Percentiles rank a stretch among this genome's conserved stretches.
These are phyloP conservation scores for Betta splendens DNA, from an alignment of 2,797 vertebrate species.

Conservation along the genomic window DNA sequence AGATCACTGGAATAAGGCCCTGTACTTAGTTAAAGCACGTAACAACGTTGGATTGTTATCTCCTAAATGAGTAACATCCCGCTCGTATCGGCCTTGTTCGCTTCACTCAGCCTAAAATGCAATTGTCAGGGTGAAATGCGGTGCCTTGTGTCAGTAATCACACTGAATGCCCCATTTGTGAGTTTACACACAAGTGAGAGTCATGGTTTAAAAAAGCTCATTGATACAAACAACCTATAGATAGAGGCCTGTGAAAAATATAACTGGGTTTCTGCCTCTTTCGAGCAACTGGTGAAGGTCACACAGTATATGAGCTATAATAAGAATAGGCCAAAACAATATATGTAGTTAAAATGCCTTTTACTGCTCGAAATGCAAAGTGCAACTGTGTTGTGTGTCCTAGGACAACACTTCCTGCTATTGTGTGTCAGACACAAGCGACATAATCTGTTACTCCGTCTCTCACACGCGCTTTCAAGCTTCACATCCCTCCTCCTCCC, in stretches of 20 bases:
- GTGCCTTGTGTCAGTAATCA: constrained; percentile 53
- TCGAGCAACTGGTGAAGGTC: background rate
- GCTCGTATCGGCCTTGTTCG: constrained; percentile 36
- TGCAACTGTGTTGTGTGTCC: constrained; percentile 54
- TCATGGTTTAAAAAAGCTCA: constrained; percentile 14
- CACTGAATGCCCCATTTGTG: constrained; percentile 54
- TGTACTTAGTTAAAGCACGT: background rate
- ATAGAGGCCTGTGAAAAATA: constrained; percentile 27
- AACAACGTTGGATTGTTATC: constrained; percentile 7
- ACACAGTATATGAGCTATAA: too few relatives aligned
- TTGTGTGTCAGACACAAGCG: constrained; percentile 67
- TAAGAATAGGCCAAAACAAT: too few relatives aligned
- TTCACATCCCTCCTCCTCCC: constrained; percentile 25
- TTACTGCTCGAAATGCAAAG: constrained; percentile 11
- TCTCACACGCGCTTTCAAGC: too few relatives aligned
- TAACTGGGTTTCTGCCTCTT: constrained; percentile 4
- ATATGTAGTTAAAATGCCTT: constrained; percentile 3
- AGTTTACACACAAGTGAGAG: constrained; percentile 31
- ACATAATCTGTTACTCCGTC: constrained; percentile 44
- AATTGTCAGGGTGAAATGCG: constrained; percentile 47
- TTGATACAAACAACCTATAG: background rate
- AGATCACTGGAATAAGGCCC: constrained; percentile 10
- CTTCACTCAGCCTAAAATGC: constrained; percentile 51
- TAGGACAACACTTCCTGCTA: constrained; percentile 76
- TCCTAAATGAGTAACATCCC: constrained; percentile 28